Base-by-base conservation (phyloP, 2,888 invertebrate genomes). In the Rhogogaster chlorosoma region DNA sequence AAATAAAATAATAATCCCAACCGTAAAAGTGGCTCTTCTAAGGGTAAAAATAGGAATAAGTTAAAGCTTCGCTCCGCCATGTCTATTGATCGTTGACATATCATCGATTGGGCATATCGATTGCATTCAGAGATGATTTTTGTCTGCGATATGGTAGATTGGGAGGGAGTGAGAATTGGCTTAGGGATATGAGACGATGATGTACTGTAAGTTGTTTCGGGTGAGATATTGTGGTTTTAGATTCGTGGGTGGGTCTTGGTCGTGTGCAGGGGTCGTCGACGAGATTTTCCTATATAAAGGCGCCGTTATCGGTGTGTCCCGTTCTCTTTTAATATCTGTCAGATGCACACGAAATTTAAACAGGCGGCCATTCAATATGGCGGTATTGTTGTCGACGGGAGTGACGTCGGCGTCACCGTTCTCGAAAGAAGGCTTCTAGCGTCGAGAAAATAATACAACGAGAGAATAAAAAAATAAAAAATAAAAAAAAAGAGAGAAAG, bases 281-380 rank as follows among this genome's bases (percentile, higher is more conserved):
- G 80, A 57, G 80, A 80, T 80, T 80, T 80, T 80, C 80, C 80
- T 80, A 61, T 38, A 80, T 80, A 80, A 80, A 80, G 61, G 57
- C 36, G 12, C 80, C 80, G 80, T 80, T 80, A 80, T 80, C 80
- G 80, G 80, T 80, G 80, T 80, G 80, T 80, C 61, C 80, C 83
- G 83, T 83, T 83, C 70, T 83, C 70, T 83, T 83, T 83, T 83
- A 83, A 83, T 83, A 83, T 70, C 83, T 83, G 83, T 83, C 83
- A 83, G 83, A 83, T 70, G 83, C 83, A 83, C 70, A 64, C 83
- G 45, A 83, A 70, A 83, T 83, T 83, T 83, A 83, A 83, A 83
- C 83, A 83, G 83, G 83, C 83, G 83, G 67, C 83, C 70, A 83
- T 83, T 83, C 83, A 83, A 83, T 64, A 83, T 83, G 83, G 83